Conservation (phyloP, 2,888 invertebrate genomes). For the Gymnoscelis rufifasciata region DNA sequence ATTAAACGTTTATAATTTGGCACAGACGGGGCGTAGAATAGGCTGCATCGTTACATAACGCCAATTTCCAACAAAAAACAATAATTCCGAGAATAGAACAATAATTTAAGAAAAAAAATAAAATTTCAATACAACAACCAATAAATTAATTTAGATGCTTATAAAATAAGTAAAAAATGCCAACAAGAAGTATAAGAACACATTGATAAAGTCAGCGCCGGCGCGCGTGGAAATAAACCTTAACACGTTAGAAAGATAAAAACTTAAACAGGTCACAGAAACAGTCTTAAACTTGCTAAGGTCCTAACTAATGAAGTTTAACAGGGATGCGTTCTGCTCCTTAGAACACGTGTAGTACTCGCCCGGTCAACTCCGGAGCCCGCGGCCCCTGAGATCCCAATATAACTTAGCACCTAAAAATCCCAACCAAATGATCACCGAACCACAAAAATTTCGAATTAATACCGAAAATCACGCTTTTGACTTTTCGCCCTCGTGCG, state of each 20-base stretch:
- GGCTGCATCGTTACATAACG: conserved; percentile 64
- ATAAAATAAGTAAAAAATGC: conserved; percentile 78
- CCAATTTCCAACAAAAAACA: conserved; percentile 64
- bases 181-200: conserved; percentile 79
- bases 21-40: conserved; percentile 56
- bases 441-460: conserved; percentile 67
- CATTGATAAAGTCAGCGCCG: conserved; percentile 64
- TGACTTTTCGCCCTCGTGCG: conserved; percentile 54
- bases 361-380: conserved; percentile 52
- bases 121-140: conserved; percentile 77
- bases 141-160: conserved; percentile 79
- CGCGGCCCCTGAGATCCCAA: conserved; percentile 60
- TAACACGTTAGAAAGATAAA: conserved; percentile 73
- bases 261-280: conserved; percentile 80
- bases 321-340: conserved; percentile 79
- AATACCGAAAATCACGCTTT: conserved; percentile 59
- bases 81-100: conserved; percentile 58
- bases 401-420: conserved; percentile 61
- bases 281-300: conserved; percentile 79
- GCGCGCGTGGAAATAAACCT: conserved; percentile 49
- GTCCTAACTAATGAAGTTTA: conserved; percentile 74
- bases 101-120: conserved; percentile 73
- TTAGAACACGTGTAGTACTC: conserved; percentile 71
- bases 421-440: conserved; percentile 58
- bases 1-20: conserved; percentile 47